Evolutionary conservation across 53 echinoderm and acorn worm genomes (phyloP).

Genomic region (Holothuria leucospilota): DNA sequence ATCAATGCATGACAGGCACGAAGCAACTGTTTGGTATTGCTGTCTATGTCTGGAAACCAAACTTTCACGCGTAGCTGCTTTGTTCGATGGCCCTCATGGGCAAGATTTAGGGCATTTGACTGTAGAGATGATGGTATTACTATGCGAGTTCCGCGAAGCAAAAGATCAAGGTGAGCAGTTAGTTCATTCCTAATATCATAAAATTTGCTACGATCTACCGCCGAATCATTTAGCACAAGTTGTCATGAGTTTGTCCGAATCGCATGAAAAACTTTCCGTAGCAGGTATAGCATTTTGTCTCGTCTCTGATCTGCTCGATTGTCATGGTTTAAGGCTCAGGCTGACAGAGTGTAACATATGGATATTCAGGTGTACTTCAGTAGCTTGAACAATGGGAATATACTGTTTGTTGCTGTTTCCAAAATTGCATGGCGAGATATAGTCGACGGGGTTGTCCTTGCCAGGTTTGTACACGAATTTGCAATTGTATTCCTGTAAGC

Average conservation of each 20-base stretch:
- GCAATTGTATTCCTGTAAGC: constrained; percentile 73
- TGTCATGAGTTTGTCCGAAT: not conserved
- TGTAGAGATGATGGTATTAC: not conserved
- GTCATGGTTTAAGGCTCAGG: constrained; percentile 51
- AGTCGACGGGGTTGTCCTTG: constrained; percentile 81
- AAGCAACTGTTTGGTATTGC: not conserved
- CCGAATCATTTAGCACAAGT: not conserved
- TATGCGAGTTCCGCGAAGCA: too few species aligned
- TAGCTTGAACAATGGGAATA: constrained; percentile 12
- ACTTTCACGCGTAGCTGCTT: not conserved
- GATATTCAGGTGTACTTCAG: constrained; percentile 41
- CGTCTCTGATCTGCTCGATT: too few species aligned
- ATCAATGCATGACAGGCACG: not conserved
- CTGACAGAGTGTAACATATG: constrained; percentile 41
- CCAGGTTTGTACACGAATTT: constrained; percentile 64
- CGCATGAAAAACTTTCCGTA: constrained; percentile 8
- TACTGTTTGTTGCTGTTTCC: constrained; percentile 24
- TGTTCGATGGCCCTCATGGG: not conserved
- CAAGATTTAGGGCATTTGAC: not conserved
- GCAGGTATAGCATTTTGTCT: constrained; percentile 15
- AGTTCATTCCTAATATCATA: not conserved
- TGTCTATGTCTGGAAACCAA: not conserved
- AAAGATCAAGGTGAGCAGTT: not conserved
- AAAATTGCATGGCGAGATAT: constrained; percentile 65
- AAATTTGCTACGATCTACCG: not conserved